Evolutionary conservation across 1,140 invertebrate genomes (phyloP), one percentile per base, ranked within the genome.

Genomic region (Steinernema feltiae): DNA sequence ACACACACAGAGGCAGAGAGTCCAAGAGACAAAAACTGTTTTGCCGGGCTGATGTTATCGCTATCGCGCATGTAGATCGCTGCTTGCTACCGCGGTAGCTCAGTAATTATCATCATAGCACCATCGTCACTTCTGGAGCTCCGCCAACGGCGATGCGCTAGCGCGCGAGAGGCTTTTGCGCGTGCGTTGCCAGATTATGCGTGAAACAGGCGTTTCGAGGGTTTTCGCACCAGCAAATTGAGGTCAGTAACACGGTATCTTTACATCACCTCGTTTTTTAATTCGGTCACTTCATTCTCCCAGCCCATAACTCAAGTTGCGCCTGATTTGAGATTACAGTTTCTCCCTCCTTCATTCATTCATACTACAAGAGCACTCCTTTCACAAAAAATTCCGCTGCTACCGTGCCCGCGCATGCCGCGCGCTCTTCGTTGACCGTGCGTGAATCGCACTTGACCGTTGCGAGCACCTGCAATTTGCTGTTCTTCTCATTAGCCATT

Each of bases 261-360:
- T n/a, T n/a, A n/a, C n/a, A n/a, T n/a, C n/a, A n/a, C n/a, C 15
- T n/a, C 53, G 24, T 63, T 63, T 63, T 63, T 63, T 63, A 63
- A 63, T 63, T 63, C 53, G 53, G 53, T 63, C 53, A 63, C 53
- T 63, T 63, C 15, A 63, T 63, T 63, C 53, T 63, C 53, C 53
- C 53, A 63, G 53, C 53, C 53, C 53, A 63, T 63, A 15, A 63
- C 35, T 41, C 35, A 41, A 41, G 7, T 41, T 18, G 35, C 35
- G 35, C 35, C 35, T 41, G 35, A 41, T 7, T 41, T 41, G 35
- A 41, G 35, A 41, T 41, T 41, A 7, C 7, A 41, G 35, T 7
- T 18, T 18, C 35, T 41, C 35, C 35, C 18, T 41, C 35, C 35
- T 18, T 7, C 7, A 41, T 7, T 18, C 35, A 41, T 41, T 41